Percentiles rank a stretch among this genome's conserved stretches.
These are phyloP conservation scores for Onychorhynchus coronatus DNA, from an alignment of 2,113 vertebrate species.

Conservation along the genomic window DNA sequence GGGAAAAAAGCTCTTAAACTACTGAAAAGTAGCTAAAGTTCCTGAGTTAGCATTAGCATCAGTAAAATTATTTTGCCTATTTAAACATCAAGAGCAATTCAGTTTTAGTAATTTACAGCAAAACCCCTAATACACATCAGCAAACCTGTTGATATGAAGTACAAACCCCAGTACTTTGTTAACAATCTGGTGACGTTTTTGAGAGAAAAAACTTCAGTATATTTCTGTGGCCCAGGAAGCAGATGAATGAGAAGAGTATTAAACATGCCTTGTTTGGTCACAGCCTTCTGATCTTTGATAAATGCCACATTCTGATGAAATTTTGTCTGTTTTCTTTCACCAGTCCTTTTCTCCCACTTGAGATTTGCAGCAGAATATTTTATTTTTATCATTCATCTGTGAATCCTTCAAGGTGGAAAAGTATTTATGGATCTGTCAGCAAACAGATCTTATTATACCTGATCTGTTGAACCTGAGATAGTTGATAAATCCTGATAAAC, in stretches of 20 bases:
- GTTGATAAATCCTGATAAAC: constrained; percentile 38
- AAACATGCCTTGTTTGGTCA: background rate
- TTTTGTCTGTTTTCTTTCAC: constrained; percentile 72
- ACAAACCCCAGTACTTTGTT: background rate
- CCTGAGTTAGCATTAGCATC: background rate
- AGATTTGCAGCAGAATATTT: constrained; percentile 58
- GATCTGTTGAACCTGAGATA: constrained; percentile 28
- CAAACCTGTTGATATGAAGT: background rate
- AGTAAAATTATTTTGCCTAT: background rate
- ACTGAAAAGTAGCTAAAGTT: background rate
- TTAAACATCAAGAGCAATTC: background rate
- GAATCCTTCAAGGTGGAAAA: constrained; percentile 46
- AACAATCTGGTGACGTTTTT: background rate
- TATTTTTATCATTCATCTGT: constrained; percentile 29
- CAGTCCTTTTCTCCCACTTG: constrained; percentile 67
- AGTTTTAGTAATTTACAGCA: background rate
- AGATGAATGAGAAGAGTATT: background rate
- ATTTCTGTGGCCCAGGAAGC: background rate
- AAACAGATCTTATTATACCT: constrained; percentile 34
- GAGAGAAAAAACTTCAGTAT: background rate
- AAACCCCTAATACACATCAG: background rate
- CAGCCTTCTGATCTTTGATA: constrained; percentile 29
- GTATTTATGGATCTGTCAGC: constrained; percentile 59
- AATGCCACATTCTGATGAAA: constrained; percentile 51
- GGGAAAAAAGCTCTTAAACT: background rate